Conservation (phyloP, 2,888 invertebrate species). For the Calliphora vomitoria region DNA sequence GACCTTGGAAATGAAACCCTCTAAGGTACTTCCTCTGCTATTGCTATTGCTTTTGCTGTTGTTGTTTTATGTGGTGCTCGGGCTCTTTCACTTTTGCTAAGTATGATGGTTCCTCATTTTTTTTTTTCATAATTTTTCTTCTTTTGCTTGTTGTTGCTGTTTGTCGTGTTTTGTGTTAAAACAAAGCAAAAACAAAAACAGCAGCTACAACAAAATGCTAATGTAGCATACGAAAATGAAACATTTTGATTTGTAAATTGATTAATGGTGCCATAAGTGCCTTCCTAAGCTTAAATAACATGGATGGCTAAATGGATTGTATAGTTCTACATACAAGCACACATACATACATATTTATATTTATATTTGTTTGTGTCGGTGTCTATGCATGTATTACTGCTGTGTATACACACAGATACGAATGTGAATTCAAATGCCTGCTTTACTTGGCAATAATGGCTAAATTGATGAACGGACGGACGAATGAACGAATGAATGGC, state of each 20-base stretch:
- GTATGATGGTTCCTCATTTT: conserved; percentile 39
- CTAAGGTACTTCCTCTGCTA: conserved; percentile 50
- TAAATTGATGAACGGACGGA: conserved; percentile 48
- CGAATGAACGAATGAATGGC: conserved; percentile 55
- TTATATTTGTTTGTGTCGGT: background rate
- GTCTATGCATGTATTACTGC: conserved; percentile 13
- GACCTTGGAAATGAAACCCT: conserved; percentile 69
- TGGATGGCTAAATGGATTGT: conserved; percentile 62
- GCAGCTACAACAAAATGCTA: conserved; percentile 60
- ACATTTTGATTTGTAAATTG: conserved; percentile 74
- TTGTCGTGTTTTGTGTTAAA: conserved; percentile 62
- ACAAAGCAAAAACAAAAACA: conserved; percentile 25
- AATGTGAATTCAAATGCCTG: conserved; percentile 25
- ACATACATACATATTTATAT: background rate
- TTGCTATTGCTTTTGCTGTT: background rate
- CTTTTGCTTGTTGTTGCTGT: conserved; percentile 27
- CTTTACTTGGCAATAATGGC: conserved; percentile 45
- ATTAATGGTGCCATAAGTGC: conserved; percentile 75
- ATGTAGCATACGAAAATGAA: conserved; percentile 70
- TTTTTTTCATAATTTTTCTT: conserved; percentile 14
- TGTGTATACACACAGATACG: background rate
- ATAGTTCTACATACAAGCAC: background rate
- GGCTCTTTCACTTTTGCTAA: conserved; percentile 30
- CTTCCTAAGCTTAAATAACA: conserved; percentile 68
- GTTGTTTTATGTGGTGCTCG: conserved; percentile 16